phyloP scores from a whole-genome alignment of 2,888 invertebrate species.

The Parochlus steinenii region DNA sequence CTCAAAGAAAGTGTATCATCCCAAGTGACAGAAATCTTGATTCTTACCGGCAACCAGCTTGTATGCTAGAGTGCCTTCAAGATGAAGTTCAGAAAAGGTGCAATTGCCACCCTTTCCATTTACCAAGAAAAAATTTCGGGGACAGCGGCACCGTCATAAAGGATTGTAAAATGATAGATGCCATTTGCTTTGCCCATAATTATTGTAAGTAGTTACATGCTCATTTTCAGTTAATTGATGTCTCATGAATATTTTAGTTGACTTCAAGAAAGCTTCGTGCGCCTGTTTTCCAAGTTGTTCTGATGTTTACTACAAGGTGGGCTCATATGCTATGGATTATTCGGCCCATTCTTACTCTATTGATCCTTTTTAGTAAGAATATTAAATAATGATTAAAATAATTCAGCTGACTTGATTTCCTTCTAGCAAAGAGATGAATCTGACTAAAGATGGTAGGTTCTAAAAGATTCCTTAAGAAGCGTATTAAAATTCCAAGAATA shows the following conservation, averaged over 20 bases:
- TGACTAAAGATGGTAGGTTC: no score
- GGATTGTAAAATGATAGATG: conserved; percentile 25
- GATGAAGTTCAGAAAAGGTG: conserved; percentile 23
- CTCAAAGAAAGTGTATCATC: conserved; percentile 26
- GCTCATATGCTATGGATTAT: conserved; percentile 22
- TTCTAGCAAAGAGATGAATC: no score
- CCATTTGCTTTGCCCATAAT: conserved; percentile 22
- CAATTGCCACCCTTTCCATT: conserved; percentile 26
- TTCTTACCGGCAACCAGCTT: conserved; percentile 26
- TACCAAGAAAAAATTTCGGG: conserved; percentile 20
- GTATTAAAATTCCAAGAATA: conserved; percentile 12
- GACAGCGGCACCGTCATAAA: conserved; percentile 16
- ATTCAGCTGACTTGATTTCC: no score
- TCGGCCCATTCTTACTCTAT: conserved; percentile 22
- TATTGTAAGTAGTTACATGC: conserved; percentile 20
- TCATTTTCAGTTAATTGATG: neutral
- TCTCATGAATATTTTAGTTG: conserved; percentile 17
- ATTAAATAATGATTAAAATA: neutral
- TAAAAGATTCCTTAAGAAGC: neutral
- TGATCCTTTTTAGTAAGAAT: conserved; percentile 24
- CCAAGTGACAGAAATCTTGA: conserved; percentile 22
- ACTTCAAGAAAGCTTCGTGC: conserved; percentile 25
- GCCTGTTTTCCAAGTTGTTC: conserved; percentile 28
- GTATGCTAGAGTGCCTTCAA: conserved; percentile 24
- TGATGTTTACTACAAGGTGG: conserved; percentile 26